A percentile compares a stretch with the other conserved stretches of the same genome.
Evolutionary conservation across 2,797 vertebrate genomes (phyloP).

Genomic region (Chromobotia macracanthus): DNA sequence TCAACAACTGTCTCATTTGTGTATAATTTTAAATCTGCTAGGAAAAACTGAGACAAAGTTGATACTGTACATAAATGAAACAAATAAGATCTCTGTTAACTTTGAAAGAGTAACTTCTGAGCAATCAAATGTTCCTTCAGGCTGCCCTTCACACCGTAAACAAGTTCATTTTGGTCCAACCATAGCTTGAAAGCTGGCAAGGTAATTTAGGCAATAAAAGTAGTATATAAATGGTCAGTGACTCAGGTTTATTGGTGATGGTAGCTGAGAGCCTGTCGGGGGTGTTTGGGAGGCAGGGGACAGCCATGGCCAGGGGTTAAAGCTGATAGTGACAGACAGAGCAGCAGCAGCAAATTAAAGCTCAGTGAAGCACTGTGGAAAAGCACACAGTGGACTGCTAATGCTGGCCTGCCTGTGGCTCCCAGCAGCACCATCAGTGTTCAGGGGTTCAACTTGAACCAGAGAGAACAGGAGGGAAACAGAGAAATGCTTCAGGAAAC

Average conservation of each 20-base stretch:
- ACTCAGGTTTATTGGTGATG: constrained; percentile 19
- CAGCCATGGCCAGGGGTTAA: constrained; percentile 49
- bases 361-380: constrained; percentile 58
- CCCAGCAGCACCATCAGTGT: constrained; percentile 21
- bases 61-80: neutral
- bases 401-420: constrained; percentile 44
- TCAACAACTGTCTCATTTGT: no score
- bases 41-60: neutral
- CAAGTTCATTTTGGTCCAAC: neutral
- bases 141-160: neutral
- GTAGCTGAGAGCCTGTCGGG: constrained; percentile 4
- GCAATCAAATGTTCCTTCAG: neutral
- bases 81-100: neutral
- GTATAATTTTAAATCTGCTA: no score
- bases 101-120: neutral
- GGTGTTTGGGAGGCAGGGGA: constrained; percentile 40
- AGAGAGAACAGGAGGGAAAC: constrained; percentile 10
- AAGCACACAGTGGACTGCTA: constrained; percentile 59
- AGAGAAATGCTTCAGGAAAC: neutral
- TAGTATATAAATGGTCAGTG: constrained; percentile 20
- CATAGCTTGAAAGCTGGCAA: neutral
- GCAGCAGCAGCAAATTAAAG: constrained; percentile 64
- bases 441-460: constrained; percentile 42
- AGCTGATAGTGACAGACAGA: constrained; percentile 48
- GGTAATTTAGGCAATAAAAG: constrained; percentile 18